Conservation (phyloP, 1,140 invertebrate species). For the Lasaia peninsularis region DNA sequence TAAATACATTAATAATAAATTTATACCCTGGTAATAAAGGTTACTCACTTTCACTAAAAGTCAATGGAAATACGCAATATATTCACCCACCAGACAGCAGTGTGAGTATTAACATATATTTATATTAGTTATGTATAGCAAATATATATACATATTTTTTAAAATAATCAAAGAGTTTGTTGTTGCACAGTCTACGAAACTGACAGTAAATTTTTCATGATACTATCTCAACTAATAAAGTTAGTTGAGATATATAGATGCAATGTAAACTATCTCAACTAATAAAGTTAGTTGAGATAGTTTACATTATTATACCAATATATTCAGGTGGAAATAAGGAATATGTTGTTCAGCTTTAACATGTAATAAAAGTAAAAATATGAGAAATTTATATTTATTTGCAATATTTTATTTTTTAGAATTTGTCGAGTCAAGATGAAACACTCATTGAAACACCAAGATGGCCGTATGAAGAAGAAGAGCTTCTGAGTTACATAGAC, state of each 20-base stretch:
- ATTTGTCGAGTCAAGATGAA: conserved; percentile 74
- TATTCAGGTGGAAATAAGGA: too few relatives aligned
- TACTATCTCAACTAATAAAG: too few relatives aligned
- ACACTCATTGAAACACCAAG: conserved; percentile 84
- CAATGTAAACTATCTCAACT: too few relatives aligned
- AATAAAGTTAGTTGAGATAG: too few relatives aligned
- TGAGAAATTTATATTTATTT: background rate
- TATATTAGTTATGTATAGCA: background rate
- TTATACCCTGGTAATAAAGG: conserved; percentile 94
- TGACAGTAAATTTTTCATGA: too few relatives aligned
- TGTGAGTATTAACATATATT: conserved; percentile 42
- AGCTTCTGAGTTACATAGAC: conserved; percentile 87
- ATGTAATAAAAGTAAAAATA: too few relatives aligned
- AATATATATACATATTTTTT: too few relatives aligned
- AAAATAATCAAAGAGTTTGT: too few relatives aligned
- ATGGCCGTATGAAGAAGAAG: conserved; percentile 88
- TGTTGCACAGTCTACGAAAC: too few relatives aligned
- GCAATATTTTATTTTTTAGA: conserved; percentile 27
- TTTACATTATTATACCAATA: too few relatives aligned
- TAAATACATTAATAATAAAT: conserved; percentile 93
- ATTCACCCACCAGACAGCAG: conserved; percentile 59
- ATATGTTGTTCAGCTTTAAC: too few relatives aligned
- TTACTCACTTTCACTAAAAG: conserved; percentile 88
- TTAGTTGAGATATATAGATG: too few relatives aligned
- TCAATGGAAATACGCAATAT: conserved; percentile 78